Base-by-base conservation (phyloP, 2,888 invertebrate species). In the Magallana nippona region DNA sequence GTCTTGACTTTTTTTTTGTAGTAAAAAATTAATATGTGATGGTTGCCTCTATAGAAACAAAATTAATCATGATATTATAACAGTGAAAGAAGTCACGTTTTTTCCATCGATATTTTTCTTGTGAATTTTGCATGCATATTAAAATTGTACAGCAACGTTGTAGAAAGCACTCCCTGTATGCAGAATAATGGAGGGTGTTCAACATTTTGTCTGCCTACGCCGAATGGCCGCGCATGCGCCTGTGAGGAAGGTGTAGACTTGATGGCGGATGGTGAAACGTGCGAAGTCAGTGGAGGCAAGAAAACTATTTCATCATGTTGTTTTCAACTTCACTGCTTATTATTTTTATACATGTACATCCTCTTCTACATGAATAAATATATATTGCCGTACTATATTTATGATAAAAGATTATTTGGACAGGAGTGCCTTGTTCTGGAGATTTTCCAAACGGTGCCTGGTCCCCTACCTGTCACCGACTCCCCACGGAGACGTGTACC, bases 171-270 rank as follows among this genome's bases (percentile, higher is more conserved):
- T 2, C 56, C 58, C 1, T 89, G 89, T 79, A 57, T 82, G 11
- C 63, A 60, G 2, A 82, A 87, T 58, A 89, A 89, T 82, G 88
- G 89, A 17, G 86, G 84, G 1, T 89, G 89, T 63, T 87, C 85
- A 57, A 84, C 87, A 8, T 88, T 89, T 77, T 89, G 89, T 85
- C 80, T 89, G 11, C 88, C 89, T 10, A 85, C 82, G 2, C 81
- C 81, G 10, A 57, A 15, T 1, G 87, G 88, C 13, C 57, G 82
- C 19, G 81, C 85, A 1, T 89, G 89, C 80, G 88, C 83, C 1
- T 89, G 89, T 86, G 83, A 82, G 32, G 84, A 82, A 8, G 71
- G 77, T 3, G 79, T 78, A 2, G 44, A 57, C n/a, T 81, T 89
- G 1, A 63, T 87, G 17, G 17, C 44, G 1, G 86, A 88, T 63